Evolutionary conservation across 2,113 vertebrate genomes (phyloP), one percentile per base, ranked within the genome.

Genomic region (Panthera uncia): DNA sequence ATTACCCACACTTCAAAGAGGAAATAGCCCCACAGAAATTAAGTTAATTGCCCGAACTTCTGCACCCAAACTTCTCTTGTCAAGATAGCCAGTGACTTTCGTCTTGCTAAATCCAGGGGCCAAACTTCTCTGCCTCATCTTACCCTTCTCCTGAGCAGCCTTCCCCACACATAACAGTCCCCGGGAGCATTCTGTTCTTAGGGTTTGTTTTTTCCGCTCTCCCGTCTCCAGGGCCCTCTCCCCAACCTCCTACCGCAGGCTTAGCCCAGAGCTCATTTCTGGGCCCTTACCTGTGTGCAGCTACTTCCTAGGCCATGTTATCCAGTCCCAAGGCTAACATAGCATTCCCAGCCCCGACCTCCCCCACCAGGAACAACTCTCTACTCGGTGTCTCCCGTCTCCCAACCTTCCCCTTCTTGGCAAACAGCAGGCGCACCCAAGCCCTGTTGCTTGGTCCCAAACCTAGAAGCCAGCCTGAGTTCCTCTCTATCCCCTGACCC

Each of bases 191-290:
- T 52, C 55, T 87, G 91, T 71, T 55, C 69, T 48, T 9, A 29
- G 48, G 8, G n/a, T 36, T 52, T 50, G 61, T 31, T n/a, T 79
- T 73, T 66, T n/a, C 48, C 61, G 29, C 55, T 19, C 9, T 4
- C 63, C 1, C n/a, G 0, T 13, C 16, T 25, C 14, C 2, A 9
- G 41, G 15, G 14, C 73, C 55, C n/a, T 31, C 18, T 2, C 55
- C 3, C 55, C 0, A 33, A 0, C 25, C 36, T 63, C 31, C 48
- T 78, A 4, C 25, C 2, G 0, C 25, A 7, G 82, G 27, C 52
- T 36, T 18, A 15, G 50, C 68, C 48, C 4, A 3, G 29, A 33
- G 66, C 65, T 18, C 31, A 33, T 36, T n/a, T 50, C 48, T 36
- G 41, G 69, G 41, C 52, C 5, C 52, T 96, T 61, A 88, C n/a